Conservation (phyloP, 2,797 vertebrate genomes). For the Anomalospiza imberbis region DNA sequence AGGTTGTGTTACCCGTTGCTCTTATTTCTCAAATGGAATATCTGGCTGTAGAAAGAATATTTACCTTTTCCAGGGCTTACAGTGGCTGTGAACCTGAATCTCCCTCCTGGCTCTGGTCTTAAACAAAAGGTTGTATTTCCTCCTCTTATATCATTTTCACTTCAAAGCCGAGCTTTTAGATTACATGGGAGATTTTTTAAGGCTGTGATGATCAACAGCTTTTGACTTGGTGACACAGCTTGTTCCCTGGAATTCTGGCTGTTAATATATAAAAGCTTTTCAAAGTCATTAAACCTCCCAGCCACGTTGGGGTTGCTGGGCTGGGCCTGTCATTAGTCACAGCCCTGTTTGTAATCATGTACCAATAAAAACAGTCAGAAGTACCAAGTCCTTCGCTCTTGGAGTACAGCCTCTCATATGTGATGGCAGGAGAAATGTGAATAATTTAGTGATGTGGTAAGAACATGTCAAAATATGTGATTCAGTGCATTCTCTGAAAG, state of each 20-base stretch:
- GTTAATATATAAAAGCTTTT: background rate
- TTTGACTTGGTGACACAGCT: background rate
- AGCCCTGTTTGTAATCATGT: background rate
- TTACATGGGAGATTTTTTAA: background rate
- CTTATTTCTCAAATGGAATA: background rate
- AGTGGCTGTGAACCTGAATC: background rate
- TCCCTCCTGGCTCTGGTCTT: background rate
- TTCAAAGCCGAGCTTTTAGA: slow-evolving; percentile 15
- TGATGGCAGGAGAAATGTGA: background rate
- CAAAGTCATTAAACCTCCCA: background rate
- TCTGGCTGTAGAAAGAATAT: background rate
- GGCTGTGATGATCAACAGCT: background rate
- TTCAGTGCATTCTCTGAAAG: background rate
- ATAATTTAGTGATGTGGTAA: background rate
- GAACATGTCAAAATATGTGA: background rate
- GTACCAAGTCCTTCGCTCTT: background rate
- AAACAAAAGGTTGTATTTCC: background rate
- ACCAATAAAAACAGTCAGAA: background rate
- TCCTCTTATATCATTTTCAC: background rate
- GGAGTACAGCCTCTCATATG: background rate
- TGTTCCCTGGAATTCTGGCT: background rate
- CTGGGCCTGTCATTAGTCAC: background rate
- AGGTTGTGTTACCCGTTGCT: background rate
- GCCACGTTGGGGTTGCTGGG: background rate
- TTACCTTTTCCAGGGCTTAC: background rate